phyloP scores from a whole-genome alignment of 1,140 invertebrate genomes.

The Harlomillsia oculata region DNA sequence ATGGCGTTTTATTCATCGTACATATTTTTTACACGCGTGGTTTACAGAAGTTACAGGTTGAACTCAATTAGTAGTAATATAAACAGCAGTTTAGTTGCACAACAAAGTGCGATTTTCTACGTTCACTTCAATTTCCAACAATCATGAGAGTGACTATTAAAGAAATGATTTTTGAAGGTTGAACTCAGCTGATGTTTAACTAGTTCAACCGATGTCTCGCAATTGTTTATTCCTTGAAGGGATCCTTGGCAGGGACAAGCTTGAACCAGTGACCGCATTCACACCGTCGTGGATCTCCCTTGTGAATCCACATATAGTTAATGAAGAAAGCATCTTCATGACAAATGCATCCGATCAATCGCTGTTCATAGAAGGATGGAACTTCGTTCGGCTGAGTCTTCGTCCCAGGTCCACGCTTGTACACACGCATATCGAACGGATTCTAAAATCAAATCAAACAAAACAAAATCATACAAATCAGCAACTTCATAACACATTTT shows the following conservation, averaged over 20 bases:
- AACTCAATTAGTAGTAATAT: no score
- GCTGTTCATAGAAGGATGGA: constrained; percentile 74
- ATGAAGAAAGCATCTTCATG: constrained; percentile 80
- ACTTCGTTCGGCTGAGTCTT: constrained; percentile 78
- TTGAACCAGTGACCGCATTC: constrained; percentile 96
- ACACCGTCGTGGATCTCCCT: constrained; percentile 78
- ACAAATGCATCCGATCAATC: constrained; percentile 91
- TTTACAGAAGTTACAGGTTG: no score
- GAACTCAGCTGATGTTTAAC: neutral
- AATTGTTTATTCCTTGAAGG: constrained; percentile 36
- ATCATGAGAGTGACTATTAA: no score
- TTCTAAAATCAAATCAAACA: constrained; percentile 48
- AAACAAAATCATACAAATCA: neutral
- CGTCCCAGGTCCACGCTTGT: constrained; percentile 69
- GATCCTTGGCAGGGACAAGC: constrained; percentile 54
- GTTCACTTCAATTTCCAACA: no score
- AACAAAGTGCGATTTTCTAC: no score
- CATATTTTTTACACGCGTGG: no score
- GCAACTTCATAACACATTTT: neutral
- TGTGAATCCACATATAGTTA: constrained; percentile 89
- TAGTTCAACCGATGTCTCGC: neutral
- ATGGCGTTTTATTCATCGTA: no score
- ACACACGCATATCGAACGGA: constrained; percentile 74
- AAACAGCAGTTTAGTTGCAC: no score
- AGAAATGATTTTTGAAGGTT: neutral